A percentile compares a stretch with the other conserved stretches of the same genome.
Evolutionary conservation across 2,888 invertebrate species (phyloP).

Genomic region (Hemistola chrysoprasaria): DNA sequence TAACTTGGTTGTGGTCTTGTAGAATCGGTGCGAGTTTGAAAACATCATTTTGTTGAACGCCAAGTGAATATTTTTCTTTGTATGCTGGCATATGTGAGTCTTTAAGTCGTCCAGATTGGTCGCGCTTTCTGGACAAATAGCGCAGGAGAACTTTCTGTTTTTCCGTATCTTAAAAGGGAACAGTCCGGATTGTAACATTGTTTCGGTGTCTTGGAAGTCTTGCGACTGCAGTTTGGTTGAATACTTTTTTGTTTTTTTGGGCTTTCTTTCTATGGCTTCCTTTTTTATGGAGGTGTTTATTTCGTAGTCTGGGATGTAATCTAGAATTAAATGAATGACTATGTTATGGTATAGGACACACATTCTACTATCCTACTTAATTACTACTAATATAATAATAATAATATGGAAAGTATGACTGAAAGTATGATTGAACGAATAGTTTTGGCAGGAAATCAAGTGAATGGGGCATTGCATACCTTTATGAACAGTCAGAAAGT

Average conservation of each 20-base stretch:
- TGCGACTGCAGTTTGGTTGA: no score
- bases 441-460: no score
- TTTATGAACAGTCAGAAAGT: no score
- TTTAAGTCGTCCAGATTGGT: conserved; percentile 54
- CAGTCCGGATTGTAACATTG: conserved; percentile 53
- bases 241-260: conserved; percentile 35
- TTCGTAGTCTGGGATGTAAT: conserved; percentile 3
- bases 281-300: conserved; percentile 41
- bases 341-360: no score
- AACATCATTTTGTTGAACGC: conserved; percentile 69
- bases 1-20: conserved; percentile 41
- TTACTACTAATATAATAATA: no score
- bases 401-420: no score
- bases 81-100: conserved; percentile 54
- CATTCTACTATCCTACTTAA: no score
- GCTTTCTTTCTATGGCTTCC: conserved; percentile 44
- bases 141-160: conserved; percentile 51
- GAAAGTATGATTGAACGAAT: no score
- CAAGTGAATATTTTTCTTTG: conserved; percentile 47
- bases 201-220: conserved; percentile 52
- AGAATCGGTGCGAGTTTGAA: conserved; percentile 57
- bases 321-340: conserved; percentile 10
- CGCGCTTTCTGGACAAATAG: conserved; percentile 58
- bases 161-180: conserved; percentile 70
- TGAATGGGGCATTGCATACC: no score